Conservation (phyloP, 2,888 invertebrate genomes). For the Apotomis capreana region DNA sequence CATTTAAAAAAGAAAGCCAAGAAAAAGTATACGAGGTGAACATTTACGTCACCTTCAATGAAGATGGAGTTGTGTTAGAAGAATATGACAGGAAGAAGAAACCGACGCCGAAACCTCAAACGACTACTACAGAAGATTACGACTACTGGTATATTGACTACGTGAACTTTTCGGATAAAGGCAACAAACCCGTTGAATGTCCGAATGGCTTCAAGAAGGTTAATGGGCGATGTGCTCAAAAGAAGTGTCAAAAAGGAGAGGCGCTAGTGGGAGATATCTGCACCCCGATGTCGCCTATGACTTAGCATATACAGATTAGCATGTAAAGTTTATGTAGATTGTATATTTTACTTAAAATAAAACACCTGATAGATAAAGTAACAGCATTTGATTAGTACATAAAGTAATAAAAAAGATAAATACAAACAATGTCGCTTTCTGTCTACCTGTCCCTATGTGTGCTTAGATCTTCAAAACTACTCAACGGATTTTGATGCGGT, state of each 20-base stretch:
- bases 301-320: too few species aligned
- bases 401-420: too few species aligned
- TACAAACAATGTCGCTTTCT: too few species aligned
- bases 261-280: conserved; percentile 2
- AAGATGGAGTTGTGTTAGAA: background rate
- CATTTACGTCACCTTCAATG: conserved; percentile 14
- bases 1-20: background rate
- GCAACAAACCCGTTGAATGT: background rate
- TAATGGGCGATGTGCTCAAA: conserved; percentile 7
- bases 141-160: conserved; percentile 11
- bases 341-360: too few species aligned
- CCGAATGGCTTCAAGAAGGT: conserved; percentile 12
- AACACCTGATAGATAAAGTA: too few species aligned
- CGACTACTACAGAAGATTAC: background rate
- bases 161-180: background rate
- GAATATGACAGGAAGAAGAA: conserved; percentile 15
- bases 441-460: too few species aligned
- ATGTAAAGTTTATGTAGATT: too few species aligned
- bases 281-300: background rate
- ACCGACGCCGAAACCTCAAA: background rate
- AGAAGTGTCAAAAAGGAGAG: conserved; percentile 7
- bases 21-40: conserved; percentile 5
- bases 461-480: too few species aligned
- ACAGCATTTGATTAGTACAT: too few species aligned
- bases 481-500: too few species aligned